These are phyloP conservation scores for Helicolenus hilgendorfi DNA, from an alignment of 2,797 vertebrate species.

Conservation along the genomic window DNA sequence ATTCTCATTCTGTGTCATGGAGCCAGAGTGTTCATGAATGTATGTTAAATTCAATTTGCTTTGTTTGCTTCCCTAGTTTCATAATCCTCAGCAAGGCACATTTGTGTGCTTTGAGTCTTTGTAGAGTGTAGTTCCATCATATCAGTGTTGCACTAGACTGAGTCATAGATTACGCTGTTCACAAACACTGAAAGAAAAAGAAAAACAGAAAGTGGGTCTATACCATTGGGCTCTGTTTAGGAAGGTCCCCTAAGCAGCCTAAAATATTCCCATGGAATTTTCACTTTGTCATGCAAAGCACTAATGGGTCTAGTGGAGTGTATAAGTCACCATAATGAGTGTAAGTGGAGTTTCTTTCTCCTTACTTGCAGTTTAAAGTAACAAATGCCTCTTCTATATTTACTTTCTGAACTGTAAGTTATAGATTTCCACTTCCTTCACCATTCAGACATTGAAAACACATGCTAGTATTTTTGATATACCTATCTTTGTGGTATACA, in stretches of 20 bases:
- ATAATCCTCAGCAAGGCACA: slow-evolving; percentile 40
- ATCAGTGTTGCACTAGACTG: not conserved
- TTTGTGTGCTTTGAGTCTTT: slow-evolving; percentile 3
- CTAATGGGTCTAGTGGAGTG: not conserved
- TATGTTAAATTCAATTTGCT: slow-evolving; percentile 46
- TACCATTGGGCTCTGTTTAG: not conserved
- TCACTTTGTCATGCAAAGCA: not conserved
- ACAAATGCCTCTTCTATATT: not conserved
- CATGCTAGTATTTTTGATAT: not conserved
- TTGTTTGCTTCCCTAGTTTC: slow-evolving; percentile 47
- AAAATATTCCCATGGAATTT: not conserved
- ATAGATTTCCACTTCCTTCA: not conserved
- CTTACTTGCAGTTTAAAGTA: not conserved
- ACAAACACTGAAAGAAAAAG: not conserved
- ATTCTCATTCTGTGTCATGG: slow-evolving; percentile 35
- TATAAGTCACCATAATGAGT: not conserved
- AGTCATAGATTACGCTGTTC: not conserved
- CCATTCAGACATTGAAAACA: not conserved
- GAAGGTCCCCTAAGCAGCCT: not conserved
- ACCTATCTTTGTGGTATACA: not conserved
- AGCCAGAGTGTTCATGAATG: slow-evolving; percentile 31
- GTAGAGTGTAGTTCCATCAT: not conserved
- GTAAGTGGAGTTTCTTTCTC: not conserved
- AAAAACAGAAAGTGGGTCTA: not conserved
- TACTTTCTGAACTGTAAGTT: not conserved